These are phyloP conservation scores for Nymphalis urticae DNA, from an alignment of 2,888 invertebrate species.

Conservation along the genomic window DNA sequence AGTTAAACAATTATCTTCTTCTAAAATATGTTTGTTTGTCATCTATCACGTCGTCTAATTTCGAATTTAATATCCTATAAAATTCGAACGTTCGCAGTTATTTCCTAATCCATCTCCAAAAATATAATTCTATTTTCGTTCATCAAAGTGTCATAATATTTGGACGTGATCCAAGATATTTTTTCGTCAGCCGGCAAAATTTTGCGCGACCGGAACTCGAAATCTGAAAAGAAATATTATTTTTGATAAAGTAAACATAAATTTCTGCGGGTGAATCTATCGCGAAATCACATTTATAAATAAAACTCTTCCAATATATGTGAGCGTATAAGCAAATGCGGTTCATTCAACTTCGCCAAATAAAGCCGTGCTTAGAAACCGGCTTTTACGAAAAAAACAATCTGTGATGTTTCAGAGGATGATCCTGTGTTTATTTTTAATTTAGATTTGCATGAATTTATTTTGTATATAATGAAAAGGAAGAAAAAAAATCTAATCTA, in stretches of 20 bases:
- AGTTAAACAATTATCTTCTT: background rate
- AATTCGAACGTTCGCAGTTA: constrained; percentile 31
- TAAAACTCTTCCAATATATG: constrained; percentile 21
- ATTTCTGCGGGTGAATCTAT: constrained; percentile 35
- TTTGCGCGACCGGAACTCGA: constrained; percentile 49
- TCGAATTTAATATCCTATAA: constrained; percentile 11
- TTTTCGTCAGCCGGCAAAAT: constrained; percentile 45
- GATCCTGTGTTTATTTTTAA: constrained; percentile 27
- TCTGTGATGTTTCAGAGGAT: background rate
- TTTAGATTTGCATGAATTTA: constrained; percentile 23
- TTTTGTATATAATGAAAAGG: background rate
- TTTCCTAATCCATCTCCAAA: constrained; percentile 40
- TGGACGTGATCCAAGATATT: constrained; percentile 57
- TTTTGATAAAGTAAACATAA: constrained; percentile 52
- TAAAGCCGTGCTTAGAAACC: constrained; percentile 2
- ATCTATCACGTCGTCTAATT: background rate
- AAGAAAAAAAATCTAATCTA: background rate
- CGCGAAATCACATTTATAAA: constrained; percentile 33
- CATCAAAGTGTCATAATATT: constrained; percentile 49
- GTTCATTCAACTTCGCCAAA: constrained; percentile 2
- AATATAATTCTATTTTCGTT: constrained; percentile 47
- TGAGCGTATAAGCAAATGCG: constrained; percentile 9
- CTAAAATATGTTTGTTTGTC: background rate
- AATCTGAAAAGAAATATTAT: constrained; percentile 62
- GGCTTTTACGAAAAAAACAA: constrained; percentile 4